Evolutionary conservation across 2,888 invertebrate genomes (phyloP), one percentile per base, ranked within the genome.

Genomic region (Acleris literana): DNA sequence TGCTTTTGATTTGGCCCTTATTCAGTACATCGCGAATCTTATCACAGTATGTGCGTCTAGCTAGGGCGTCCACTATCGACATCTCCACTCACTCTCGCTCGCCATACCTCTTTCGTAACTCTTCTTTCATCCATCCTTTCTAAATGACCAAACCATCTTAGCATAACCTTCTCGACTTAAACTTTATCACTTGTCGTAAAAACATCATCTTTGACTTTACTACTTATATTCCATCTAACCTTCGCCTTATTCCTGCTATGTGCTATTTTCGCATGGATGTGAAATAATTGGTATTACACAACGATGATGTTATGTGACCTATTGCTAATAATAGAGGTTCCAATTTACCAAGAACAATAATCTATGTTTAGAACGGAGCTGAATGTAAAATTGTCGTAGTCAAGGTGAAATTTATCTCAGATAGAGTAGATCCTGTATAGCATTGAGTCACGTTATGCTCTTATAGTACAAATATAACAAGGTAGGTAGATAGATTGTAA

Each of bases 301-400:
- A 62, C 58, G 48, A 57, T 20, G n/a, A 22, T 61, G 44, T 66
- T 61, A 52, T 33, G 65, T 66, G 65, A 62, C 66, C 66, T 66
- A 62, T 62, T 66, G 61, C 66, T 53, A 62, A 48, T 39, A 48
- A 62, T 66, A 62, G 62, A 17, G 16, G 25, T 17, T 62, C 57
- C 66, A 56, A 56, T 61, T 65, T 65, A 56, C 65, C 33, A 33
- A 61, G 61, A 65, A 65, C 52, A 65, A 65, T 60, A 59, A 39
- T 29, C 55, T 65, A 65, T 61, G 49, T 65, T 61, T 65, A 65
- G 44, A 65, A 16, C 33, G 20, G 22, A 54, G 55, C 56, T 57
- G 18, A 9, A 57, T 33, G 57, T 52, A 33, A 55, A 64, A 65
- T 29, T 61, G 60, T 65, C 60, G n/a, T 46, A 51, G 60, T 55